phyloP scores from a whole-genome alignment of 2,113 vertebrate genomes.

The chimpanzee (Pan troglodytes) region DNA sequence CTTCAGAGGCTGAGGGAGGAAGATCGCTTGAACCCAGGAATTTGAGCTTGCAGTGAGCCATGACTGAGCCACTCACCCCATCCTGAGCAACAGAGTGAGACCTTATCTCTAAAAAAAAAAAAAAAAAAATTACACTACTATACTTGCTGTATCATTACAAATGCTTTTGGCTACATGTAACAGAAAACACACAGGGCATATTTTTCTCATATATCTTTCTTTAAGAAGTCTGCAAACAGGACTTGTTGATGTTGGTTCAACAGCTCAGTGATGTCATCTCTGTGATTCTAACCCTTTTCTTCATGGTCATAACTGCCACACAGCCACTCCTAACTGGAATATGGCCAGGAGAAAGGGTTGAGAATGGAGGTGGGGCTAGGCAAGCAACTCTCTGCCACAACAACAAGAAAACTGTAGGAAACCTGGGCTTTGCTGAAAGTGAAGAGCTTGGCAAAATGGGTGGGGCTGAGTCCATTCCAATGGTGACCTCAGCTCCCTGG shows the following conservation, averaged over 20 bases:
- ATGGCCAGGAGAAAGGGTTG: background rate
- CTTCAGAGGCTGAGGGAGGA: no score
- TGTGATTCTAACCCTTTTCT: background rate
- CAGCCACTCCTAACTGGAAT: background rate
- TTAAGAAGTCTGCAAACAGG: background rate
- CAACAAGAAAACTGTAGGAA: background rate
- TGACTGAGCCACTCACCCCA: no score
- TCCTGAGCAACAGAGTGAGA: no score
- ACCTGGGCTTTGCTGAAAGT: background rate
- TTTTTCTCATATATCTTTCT: background rate
- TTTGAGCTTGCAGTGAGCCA: no score
- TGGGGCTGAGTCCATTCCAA: background rate
- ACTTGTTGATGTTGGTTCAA: background rate
- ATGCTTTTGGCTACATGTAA: background rate
- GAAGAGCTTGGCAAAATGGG: background rate
- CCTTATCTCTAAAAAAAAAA: no score
- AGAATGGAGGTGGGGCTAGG: background rate
- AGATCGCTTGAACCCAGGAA: no score
- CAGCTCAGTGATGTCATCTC: background rate
- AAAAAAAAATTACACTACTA: background rate
- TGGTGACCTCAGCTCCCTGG: background rate
- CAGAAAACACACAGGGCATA: background rate
- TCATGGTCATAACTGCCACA: accelerated
- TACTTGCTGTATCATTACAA: background rate
- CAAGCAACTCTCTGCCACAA: background rate